Conservation (phyloP, 1,140 invertebrate genomes). For the Apolygus lucorum region DNA sequence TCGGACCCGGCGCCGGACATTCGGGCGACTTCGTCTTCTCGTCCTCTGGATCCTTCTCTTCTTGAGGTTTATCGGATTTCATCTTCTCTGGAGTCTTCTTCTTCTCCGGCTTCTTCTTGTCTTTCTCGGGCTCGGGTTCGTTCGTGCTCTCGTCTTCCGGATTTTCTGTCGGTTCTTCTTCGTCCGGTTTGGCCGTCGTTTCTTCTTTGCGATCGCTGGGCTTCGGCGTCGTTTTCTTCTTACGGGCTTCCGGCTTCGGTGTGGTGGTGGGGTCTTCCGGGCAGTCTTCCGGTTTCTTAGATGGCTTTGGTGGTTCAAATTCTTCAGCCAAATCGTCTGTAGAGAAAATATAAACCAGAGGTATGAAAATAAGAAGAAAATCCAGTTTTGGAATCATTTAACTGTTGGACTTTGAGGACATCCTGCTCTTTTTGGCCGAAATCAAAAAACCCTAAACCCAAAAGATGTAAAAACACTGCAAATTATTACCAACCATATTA, state of each 20-base stretch:
- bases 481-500: too few species aligned
- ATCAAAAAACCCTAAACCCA: too few species aligned
- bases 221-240: conserved; percentile 8
- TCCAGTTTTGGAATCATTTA: too few species aligned
- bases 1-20: neutral
- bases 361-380: too few species aligned
- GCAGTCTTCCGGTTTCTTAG: neutral
- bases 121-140: neutral
- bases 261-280: conserved; percentile 1
- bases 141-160: neutral
- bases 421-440: too few species aligned
- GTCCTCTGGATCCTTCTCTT: neutral
- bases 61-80: neutral
- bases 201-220: neutral
- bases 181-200: neutral
- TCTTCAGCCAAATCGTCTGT: conserved; percentile 14
- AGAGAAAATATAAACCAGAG: too few species aligned
- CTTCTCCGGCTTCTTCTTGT: conserved; percentile 7
- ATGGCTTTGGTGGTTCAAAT: conserved; percentile 1
- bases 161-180: neutral
- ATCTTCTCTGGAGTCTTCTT: neutral
- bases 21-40: neutral
- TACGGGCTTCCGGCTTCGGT: neutral
- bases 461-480: too few species aligned
- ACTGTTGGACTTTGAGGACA: too few species aligned